Evolutionary conservation across 2,797 vertebrate species (phyloP).

Genomic region (Muscicapa comitata): DNA sequence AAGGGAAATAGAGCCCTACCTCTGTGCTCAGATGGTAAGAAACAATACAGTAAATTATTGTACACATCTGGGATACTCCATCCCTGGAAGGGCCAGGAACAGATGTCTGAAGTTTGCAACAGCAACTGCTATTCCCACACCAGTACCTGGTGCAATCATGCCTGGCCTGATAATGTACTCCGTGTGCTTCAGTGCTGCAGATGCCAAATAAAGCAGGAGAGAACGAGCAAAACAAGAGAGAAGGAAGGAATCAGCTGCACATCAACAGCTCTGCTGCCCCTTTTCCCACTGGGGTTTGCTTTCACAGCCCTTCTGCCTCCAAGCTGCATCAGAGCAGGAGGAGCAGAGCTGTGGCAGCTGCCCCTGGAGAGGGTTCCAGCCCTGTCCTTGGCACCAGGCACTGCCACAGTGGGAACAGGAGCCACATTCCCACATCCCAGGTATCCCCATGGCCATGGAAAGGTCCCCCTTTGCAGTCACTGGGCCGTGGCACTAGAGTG

Average conservation of each 20-base stretch:
- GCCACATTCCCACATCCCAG: no score
- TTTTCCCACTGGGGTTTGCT: not conserved
- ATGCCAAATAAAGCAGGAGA: not conserved
- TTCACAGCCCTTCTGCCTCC: not conserved
- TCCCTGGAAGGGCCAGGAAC: not conserved
- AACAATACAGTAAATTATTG: fast-evolving
- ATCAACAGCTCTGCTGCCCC: not conserved
- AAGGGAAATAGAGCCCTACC: not conserved
- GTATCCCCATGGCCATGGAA: fast-evolving
- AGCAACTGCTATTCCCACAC: not conserved
- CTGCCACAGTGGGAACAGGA: fast-evolving
- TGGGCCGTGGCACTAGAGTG: fast-evolving
- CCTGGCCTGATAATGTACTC: not conserved
- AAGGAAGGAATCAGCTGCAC: no score
- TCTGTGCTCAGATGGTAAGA: not conserved
- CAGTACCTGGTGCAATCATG: not conserved
- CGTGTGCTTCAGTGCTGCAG: not conserved
- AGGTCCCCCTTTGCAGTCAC: fast-evolving
- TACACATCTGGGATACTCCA: not conserved
- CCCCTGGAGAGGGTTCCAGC: not conserved
- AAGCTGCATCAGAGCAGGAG: not conserved
- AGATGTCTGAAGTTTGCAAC: not conserved
- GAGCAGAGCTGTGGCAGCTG: fast-evolving
- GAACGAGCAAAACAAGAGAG: not conserved
- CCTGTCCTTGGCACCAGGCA: not conserved